Evolutionary conservation across 2,113 vertebrate genomes (phyloP).

Genomic region (Phyllostomus discolor): DNA sequence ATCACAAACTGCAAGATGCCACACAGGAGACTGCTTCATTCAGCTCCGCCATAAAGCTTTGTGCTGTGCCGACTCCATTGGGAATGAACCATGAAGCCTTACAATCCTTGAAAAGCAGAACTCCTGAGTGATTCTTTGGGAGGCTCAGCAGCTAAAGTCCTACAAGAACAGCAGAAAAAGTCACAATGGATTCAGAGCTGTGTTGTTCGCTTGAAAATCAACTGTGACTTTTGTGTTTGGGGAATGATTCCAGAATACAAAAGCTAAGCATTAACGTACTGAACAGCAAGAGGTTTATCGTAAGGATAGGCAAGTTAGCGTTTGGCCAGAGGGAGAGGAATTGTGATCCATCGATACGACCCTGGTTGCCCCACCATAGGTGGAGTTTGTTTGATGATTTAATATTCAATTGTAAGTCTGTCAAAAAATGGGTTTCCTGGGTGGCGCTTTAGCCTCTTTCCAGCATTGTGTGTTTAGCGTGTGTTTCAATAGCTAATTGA

Average conservation of each 20-base stretch:
- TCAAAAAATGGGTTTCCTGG: slow-evolving; percentile 21
- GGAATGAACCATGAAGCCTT: slow-evolving; percentile 71
- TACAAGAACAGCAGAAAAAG: slow-evolving; percentile 42
- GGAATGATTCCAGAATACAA: slow-evolving; percentile 54
- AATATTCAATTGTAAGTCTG: slow-evolving; percentile 17
- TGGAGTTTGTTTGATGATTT: slow-evolving; percentile 32
- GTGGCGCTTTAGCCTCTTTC: slow-evolving; percentile 15
- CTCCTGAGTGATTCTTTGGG: slow-evolving; percentile 39
- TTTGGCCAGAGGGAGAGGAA: slow-evolving; percentile 46
- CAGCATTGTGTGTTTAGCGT: background rate
- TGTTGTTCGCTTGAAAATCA: slow-evolving; percentile 69
- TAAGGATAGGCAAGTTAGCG: slow-evolving; percentile 6
- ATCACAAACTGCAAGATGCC: slow-evolving; percentile 68
- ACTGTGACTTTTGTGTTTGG: slow-evolving; percentile 51
- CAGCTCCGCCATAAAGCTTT: slow-evolving; percentile 61
- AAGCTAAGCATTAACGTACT: slow-evolving; percentile 46
- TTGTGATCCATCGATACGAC: background rate
- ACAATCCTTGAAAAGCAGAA: slow-evolving; percentile 52
- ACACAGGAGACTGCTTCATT: slow-evolving; percentile 43
- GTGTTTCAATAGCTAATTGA: slow-evolving; percentile 53
- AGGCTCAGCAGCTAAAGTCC: slow-evolving; percentile 36
- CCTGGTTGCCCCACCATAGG: rapidly evolving
- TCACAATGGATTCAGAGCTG: slow-evolving; percentile 44
- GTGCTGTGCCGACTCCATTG: slow-evolving; percentile 54
- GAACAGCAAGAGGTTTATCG: slow-evolving; percentile 59